These are phyloP conservation scores for Agrilus biguttatus DNA, from an alignment of 2,888 invertebrate species.

Conservation along the genomic window DNA sequence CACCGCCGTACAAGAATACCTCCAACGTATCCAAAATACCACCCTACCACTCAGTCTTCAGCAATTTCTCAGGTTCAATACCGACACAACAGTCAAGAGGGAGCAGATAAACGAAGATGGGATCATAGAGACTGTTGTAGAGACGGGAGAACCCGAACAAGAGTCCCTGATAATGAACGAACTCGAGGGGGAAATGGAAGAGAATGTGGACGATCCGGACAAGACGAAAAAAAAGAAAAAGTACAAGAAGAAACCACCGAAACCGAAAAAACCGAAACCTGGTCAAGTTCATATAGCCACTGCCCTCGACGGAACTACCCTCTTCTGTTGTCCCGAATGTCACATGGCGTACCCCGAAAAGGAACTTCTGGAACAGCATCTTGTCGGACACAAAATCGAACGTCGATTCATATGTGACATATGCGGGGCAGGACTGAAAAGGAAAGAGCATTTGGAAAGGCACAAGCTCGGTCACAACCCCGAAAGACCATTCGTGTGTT, in stretches of 20 bases:
- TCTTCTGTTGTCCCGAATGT: constrained; percentile 70
- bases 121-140: constrained; percentile 33
- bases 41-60: constrained; percentile 42
- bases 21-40: constrained; percentile 30
- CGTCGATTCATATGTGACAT: constrained; percentile 64
- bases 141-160: constrained; percentile 24
- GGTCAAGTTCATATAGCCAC: constrained; percentile 65
- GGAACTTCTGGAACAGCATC: constrained; percentile 61
- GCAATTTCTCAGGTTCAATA: constrained; percentile 48
- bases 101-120: constrained; percentile 36
- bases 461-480: constrained; percentile 73
- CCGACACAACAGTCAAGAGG: constrained; percentile 33
- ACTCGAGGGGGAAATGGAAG: constrained; percentile 27
- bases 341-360: constrained; percentile 72
- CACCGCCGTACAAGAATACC: constrained; percentile 37
- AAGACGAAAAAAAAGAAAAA: constrained; percentile 52
- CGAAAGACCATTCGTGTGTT: constrained; percentile 65
- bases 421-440: constrained; percentile 61
- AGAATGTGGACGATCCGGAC: constrained; percentile 22
- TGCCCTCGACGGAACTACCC: constrained; percentile 56
- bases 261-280: constrained; percentile 64
- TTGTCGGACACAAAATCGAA: constrained; percentile 67
- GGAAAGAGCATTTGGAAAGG: constrained; percentile 64
- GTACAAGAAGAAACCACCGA: constrained; percentile 66
- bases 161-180: constrained; percentile 25